Base-by-base conservation (phyloP, 2,797 vertebrate genomes). In the Gila robusta region DNA sequence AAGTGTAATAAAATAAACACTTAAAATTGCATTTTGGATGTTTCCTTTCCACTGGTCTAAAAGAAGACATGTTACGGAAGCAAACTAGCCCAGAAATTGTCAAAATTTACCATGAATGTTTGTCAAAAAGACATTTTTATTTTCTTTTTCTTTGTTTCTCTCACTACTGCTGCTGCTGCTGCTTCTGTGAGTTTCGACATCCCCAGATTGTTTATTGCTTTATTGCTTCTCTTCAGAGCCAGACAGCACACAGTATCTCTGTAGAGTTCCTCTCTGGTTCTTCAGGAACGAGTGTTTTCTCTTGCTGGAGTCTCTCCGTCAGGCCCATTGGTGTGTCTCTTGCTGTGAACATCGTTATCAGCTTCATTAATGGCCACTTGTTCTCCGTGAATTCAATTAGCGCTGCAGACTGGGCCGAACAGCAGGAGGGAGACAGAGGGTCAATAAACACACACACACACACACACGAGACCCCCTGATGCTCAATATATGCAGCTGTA, bases 351-450 rank as follows among this genome's bases (percentile, higher is more conserved):
- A 62, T 71, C 37, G 21, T 79, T 85, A 62, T 79, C 26, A 59
- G 83, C 76, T 85, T 71, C 83, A 85, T 79, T 85, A 86, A 82
- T 81, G 70, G 44, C 11, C 71, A 41, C 79, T 86, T 81, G 79
- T 86, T 82, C 62, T 85, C 66, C 1, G 8, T 79, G 76, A 85
- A 85, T 85, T 85, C 52, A 72, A 85, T 85, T 85, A 85, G 76
- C 26, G 26, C 83, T 62, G 66, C 37, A 71, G 37, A n/a, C 52
- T 26, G 28, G 26, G 14, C 66, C 12, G 21, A 44, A 47, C 76
- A 37, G 76, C 52, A 71, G 64, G 73, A 37, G 37, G 67, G 21
- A 37, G 54, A 47, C 52, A 47, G 35, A 62, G 52, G 64, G 67
- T 71, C 67, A 79, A 79, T 84, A 79, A 84, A 78, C 83, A 71